Evolutionary conservation across 2,888 invertebrate genomes (phyloP).

Genomic region (Melitaea athalia): DNA sequence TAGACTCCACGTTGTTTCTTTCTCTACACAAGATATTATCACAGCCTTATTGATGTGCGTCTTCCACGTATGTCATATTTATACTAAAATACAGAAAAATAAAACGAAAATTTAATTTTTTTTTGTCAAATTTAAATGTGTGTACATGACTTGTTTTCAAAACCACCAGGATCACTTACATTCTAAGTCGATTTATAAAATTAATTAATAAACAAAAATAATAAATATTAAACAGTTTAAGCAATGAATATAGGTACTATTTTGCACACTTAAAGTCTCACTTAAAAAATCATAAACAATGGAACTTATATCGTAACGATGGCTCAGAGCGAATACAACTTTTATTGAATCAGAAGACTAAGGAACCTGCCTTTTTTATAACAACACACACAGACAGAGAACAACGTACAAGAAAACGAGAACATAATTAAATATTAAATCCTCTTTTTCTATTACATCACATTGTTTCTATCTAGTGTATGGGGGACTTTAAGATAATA

Average conservation of each 20-base stretch:
- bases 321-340: constrained; percentile 49
- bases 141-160: constrained; percentile 4
- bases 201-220: constrained; percentile 6
- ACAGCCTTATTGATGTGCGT: constrained; percentile 79
- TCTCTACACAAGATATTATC: constrained; percentile 65
- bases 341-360: not conserved
- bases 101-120: not conserved
- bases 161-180: constrained; percentile 4
- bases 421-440: constrained; percentile 8
- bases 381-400: not conserved
- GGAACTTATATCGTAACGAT: constrained; percentile 57
- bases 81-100: constrained; percentile 45
- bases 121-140: constrained; percentile 3
- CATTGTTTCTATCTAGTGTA: constrained; percentile 11
- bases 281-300: constrained; percentile 22
- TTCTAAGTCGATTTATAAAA: constrained; percentile 3
- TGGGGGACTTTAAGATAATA: not conserved
- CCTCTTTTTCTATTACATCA: constrained; percentile 11
- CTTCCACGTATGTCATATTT: constrained; percentile 43
- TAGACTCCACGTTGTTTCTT: constrained; percentile 52
- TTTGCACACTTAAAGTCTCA: constrained; percentile 41
- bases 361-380: constrained; percentile 1
- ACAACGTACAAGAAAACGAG: not conserved
- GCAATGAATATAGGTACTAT: constrained; percentile 21
- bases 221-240: constrained; percentile 6